Percentiles rank a stretch among this genome's conserved stretches.
Conservation (phyloP, 1,140 invertebrate species). For the Odontomachus brunneus region DNA sequence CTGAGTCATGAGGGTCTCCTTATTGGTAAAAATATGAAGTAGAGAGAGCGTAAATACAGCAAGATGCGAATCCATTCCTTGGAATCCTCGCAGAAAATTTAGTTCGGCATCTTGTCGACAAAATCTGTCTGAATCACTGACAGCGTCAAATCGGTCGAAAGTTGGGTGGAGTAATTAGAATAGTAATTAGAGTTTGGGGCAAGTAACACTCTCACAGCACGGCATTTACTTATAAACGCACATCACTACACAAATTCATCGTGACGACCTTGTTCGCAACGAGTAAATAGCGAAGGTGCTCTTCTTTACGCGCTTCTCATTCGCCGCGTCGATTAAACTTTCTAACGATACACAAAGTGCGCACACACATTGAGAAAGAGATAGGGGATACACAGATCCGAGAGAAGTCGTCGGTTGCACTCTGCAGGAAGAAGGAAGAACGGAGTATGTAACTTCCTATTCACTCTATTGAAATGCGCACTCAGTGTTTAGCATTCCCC, state of each 20-base stretch:
- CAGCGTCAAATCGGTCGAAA: too few species aligned
- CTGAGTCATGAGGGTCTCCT: background rate
- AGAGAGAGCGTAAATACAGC: background rate
- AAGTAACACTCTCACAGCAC: too few species aligned
- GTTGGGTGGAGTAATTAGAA: too few species aligned
- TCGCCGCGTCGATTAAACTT: background rate
- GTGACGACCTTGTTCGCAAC: background rate
- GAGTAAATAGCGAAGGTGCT: background rate
- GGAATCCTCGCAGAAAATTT: background rate
- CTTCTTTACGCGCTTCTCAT: background rate
- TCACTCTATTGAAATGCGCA: constrained; percentile 36
- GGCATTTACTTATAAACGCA: too few species aligned
- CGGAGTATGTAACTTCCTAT: constrained; percentile 18
- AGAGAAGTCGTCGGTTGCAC: background rate
- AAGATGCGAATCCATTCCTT: background rate
- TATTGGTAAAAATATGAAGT: constrained; percentile 1
- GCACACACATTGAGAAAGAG: background rate
- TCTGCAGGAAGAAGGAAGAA: constrained; percentile 1
- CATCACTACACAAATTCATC: background rate
- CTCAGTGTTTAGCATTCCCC: constrained; percentile 47
- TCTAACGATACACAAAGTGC: background rate
- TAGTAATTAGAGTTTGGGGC: too few species aligned
- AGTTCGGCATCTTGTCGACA: background rate
- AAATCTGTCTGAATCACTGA: too few species aligned
- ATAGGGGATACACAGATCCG: background rate